A percentile compares a stretch with the other conserved stretches of the same genome.
These are phyloP conservation scores for Lepas anatifera DNA, from an alignment of 2,888 invertebrate genomes.

Conservation along the genomic window DNA sequence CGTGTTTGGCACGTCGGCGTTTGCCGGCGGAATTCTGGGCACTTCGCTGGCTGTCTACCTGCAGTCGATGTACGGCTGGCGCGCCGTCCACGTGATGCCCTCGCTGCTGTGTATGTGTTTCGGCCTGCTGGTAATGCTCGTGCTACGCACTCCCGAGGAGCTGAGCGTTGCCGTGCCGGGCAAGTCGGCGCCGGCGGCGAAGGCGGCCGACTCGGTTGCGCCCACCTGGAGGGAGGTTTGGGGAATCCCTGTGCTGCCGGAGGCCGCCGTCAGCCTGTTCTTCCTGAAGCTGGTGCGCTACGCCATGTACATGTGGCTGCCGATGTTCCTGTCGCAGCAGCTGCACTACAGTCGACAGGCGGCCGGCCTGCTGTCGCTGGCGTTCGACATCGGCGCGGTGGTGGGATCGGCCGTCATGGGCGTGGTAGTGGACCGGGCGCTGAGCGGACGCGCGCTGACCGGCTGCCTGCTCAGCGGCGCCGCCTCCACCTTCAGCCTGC, in stretches of 20 bases:
- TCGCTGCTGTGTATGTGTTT: slow-evolving; percentile 32
- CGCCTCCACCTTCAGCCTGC: slow-evolving; percentile 32
- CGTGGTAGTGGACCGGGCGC: slow-evolving; percentile 34
- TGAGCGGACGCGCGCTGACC: slow-evolving; percentile 32
- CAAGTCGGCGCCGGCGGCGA: slow-evolving; percentile 26
- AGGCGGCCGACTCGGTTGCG: slow-evolving; percentile 18
- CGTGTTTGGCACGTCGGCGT: slow-evolving; percentile 38
- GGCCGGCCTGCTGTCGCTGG: slow-evolving; percentile 37
- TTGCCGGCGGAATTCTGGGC: slow-evolving; percentile 37
- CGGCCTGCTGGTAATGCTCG: slow-evolving; percentile 30
- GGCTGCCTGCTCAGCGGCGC: slow-evolving; percentile 32
- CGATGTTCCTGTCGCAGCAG: slow-evolving; percentile 35
- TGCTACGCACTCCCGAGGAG: slow-evolving; percentile 31
- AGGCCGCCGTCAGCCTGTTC: slow-evolving; percentile 36
- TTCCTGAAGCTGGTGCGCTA: slow-evolving; percentile 39
- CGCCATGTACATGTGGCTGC: slow-evolving; percentile 40
- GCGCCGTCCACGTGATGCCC: slow-evolving; percentile 33
- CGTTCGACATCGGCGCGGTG: slow-evolving; percentile 40
- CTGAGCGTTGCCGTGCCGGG: slow-evolving; percentile 30
- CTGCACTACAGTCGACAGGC: slow-evolving; percentile 34
- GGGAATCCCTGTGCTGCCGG: slow-evolving; percentile 34
- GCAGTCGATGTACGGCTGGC: slow-evolving; percentile 35
- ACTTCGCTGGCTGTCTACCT: slow-evolving; percentile 36
- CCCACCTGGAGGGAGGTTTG: slow-evolving; percentile 31
- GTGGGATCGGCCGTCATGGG: slow-evolving; percentile 37